Base-by-base conservation (phyloP, 2,888 invertebrate species). In the Listrodromus nycthemerus region DNA sequence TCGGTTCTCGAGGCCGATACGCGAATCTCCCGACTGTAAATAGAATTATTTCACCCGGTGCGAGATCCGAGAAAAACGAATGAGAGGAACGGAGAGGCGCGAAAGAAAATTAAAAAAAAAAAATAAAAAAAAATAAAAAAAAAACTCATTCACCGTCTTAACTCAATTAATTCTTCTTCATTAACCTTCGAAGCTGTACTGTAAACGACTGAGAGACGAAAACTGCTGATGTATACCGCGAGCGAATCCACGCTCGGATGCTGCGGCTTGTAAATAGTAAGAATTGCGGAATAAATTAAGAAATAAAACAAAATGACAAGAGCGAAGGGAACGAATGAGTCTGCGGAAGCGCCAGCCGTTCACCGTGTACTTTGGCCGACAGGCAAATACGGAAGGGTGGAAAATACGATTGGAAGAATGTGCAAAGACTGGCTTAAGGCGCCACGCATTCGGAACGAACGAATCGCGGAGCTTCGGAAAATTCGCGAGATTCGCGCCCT, bases 171-270 rank as follows among this genome's bases (percentile, higher is more conserved):
- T 58, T 82, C 77, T 83, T 83, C 83, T 80, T 83, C 71, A 83
- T 83, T 85, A 83, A 85, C 73, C 83, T 83, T 83, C 85, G 74
- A 83, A 83, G 69, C 80, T 78, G 83, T 85, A 74, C 82, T 82
- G 66, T 78, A 83, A 80, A 80, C 65, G 83, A 85, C 77, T 67
- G 80, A 83, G 80, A 77, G 76, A 71, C 48, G 67, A 69, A 41
- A 76, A 76, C 69, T 77, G 84, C 78, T 81, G 69, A 78, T 78
- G 80, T 84, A 84, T 80, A 80, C 80, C 80, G 71, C 66, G 83
- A 27, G 37, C 48, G 61, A 8, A 45, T 61, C 55, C 73, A 63
- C 69, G 71, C 71, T 80, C 71, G 69, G 19, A 65, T 71, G 67
- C 65, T 78, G 66, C 30, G 74, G 65, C 33, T 84, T 84, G 84